Conservation (phyloP, 2,797 vertebrate species). For the Myotis pilosus region DNA sequence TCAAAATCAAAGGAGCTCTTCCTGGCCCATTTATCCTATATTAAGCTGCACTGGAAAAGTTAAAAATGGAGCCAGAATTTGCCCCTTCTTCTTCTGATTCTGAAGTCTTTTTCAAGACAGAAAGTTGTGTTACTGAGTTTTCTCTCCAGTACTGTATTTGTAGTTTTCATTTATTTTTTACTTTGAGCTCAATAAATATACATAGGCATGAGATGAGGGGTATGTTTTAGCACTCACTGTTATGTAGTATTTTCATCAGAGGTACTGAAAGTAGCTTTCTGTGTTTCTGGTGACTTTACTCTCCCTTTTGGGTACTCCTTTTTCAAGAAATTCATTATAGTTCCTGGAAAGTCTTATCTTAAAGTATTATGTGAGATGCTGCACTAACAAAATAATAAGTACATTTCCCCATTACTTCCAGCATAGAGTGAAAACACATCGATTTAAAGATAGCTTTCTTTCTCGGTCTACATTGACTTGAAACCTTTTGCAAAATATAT, state of each 20-base stretch:
- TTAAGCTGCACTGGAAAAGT: conserved; percentile 5
- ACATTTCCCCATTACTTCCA: background rate
- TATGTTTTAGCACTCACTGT: background rate
- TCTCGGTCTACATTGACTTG: background rate
- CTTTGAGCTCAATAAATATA: background rate
- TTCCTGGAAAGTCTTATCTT: background rate
- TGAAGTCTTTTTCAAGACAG: conserved; percentile 22
- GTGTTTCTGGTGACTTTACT: background rate
- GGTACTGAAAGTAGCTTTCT: background rate
- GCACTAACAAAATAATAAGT: background rate
- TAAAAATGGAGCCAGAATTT: conserved; percentile 20
- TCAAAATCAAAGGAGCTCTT: background rate
- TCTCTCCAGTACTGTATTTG: background rate
- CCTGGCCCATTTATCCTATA: background rate
- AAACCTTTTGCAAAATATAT: conserved; percentile 50
- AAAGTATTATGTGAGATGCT: background rate
- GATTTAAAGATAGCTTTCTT: conserved; percentile 34
- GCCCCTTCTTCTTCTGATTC: conserved; percentile 7
- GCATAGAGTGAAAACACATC: background rate
- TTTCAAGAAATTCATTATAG: conserved; percentile 20
- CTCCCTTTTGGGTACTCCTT: background rate
- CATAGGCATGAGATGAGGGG: background rate
- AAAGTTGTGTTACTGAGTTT: background rate
- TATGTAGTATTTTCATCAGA: background rate
- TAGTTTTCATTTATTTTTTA: background rate